A percentile compares a stretch with the other conserved stretches of the same genome.
phyloP scores from a whole-genome alignment of 2,113 vertebrate species.

The Saccopteryx bilineata region DNA sequence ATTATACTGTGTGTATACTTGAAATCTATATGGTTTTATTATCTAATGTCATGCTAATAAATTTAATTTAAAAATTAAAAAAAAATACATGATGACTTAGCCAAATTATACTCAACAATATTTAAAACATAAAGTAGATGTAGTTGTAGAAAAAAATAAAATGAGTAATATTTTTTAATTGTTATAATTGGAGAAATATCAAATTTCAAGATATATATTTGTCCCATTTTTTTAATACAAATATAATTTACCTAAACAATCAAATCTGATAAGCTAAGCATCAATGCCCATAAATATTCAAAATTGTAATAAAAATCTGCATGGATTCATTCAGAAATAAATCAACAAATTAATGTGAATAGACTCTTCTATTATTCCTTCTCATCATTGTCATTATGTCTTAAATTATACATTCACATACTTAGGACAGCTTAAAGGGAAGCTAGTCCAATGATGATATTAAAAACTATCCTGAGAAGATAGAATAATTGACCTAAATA shows the following conservation, averaged over 20 bases:
- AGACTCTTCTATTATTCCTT: neutral
- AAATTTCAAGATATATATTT: neutral
- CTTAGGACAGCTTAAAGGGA: conserved; percentile 3
- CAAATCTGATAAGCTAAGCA: neutral
- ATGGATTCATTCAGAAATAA: neutral
- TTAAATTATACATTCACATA: conserved; percentile 5
- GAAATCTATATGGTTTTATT: neutral
- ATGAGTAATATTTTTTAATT: conserved; percentile 22
- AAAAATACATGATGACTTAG: neutral
- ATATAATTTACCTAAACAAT: neutral
- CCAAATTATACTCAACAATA: neutral
- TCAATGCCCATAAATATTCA: neutral
- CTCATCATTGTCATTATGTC: neutral
- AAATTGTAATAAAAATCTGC: neutral
- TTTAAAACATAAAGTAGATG: neutral
- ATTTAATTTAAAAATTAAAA: neutral
- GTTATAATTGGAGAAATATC: neutral
- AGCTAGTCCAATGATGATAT: neutral
- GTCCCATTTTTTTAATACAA: neutral
- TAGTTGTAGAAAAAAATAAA: neutral
- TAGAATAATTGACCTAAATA: neutral
- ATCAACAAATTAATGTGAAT: neutral
- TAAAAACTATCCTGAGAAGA: conserved; percentile 16
- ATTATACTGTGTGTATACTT: neutral
- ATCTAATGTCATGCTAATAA: neutral